These are phyloP conservation scores for Dicentrarchus labrax DNA, from an alignment of 2,113 vertebrate species.

Conservation along the genomic window DNA sequence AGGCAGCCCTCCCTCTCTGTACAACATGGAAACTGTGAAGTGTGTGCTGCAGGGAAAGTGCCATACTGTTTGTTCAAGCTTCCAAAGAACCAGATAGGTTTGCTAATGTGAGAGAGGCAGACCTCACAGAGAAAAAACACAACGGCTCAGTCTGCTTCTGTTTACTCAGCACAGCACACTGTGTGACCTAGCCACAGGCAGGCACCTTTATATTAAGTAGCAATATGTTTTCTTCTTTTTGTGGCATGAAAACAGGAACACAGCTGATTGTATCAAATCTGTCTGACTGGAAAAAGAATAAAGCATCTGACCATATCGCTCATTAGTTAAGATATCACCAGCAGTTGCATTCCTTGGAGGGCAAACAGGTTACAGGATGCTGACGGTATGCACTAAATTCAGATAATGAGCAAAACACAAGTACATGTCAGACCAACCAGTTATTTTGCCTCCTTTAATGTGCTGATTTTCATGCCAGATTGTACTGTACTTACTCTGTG, in stretches of 20 bases:
- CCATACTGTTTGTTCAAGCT: constrained; percentile 68
- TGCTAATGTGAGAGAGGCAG: constrained; percentile 34
- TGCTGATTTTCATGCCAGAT: neutral
- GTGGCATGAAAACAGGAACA: neutral
- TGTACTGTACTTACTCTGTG: neutral
- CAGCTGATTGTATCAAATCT: neutral
- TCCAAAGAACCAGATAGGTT: constrained; percentile 40
- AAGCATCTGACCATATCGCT: neutral
- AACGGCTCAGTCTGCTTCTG: neutral
- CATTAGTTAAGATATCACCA: neutral
- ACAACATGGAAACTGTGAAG: constrained; percentile 47
- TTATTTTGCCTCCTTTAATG: neutral
- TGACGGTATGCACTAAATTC: too few relatives aligned
- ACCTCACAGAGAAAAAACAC: constrained; percentile 4
- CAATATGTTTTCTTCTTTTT: neutral
- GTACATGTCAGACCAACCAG: neutral
- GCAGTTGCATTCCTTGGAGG: neutral
- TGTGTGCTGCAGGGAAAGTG: constrained; percentile 25
- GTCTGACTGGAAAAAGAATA: neutral
- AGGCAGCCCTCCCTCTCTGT: neutral
- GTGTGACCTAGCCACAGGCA: neutral
- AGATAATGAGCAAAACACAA: too few relatives aligned
- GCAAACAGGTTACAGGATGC: neutral
- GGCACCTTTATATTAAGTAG: neutral
- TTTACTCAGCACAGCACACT: constrained; percentile 47